Base-by-base conservation (phyloP, 2,113 vertebrate genomes). In the Cettia cetti region DNA sequence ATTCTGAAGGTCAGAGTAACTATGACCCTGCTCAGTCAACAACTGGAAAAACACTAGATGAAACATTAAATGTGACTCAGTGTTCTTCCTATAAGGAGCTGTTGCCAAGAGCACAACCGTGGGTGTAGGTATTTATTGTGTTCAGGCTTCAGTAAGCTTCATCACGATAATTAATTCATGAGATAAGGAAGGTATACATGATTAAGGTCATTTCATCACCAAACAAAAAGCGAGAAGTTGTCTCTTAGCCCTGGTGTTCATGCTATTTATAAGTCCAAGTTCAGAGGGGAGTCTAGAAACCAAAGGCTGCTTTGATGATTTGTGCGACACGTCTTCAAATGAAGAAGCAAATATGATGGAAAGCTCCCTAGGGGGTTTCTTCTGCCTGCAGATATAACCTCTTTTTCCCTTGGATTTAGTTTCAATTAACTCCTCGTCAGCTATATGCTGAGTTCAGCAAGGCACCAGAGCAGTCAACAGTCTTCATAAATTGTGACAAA, bases 161-260 rank as follows among this genome's bases (percentile, higher is more conserved):
- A 80, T 63, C 71, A 76, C 79, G 82, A 92, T 94, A 95, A 96
- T 95, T 91, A 92, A 91, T 95, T 92, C 75, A 95, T 90, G 66
- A 94, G 65, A 60, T 87, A 94, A 77, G 24, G 66, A 90, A 92
- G 35, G 42, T 94, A 63, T 88, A 85, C 45, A 82, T 77, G 86
- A 92, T 89, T 92, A 96, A 94, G 89, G 91, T 91, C 63, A 92
- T 89, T 91, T 92, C 49, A 88, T 87, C 78, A 82, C 42, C 57
- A 94, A 91, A 87, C 42, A 96, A 78, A 74, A 66, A 90, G 70
- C n/a, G 50, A 87, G 42, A 72, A 71, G 22, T 82, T 44, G 18
- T 85, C 69, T 92, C 61, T 84, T 50, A 84, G 63, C 76, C 45
- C 30, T 61, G 35, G 9, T 79, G n/a, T 76, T 92, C 0, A 0